A percentile compares a stretch with the other conserved stretches of the same genome.
phyloP scores from a whole-genome alignment of 2,888 invertebrate genomes.

The Aspidapion aeneum region DNA sequence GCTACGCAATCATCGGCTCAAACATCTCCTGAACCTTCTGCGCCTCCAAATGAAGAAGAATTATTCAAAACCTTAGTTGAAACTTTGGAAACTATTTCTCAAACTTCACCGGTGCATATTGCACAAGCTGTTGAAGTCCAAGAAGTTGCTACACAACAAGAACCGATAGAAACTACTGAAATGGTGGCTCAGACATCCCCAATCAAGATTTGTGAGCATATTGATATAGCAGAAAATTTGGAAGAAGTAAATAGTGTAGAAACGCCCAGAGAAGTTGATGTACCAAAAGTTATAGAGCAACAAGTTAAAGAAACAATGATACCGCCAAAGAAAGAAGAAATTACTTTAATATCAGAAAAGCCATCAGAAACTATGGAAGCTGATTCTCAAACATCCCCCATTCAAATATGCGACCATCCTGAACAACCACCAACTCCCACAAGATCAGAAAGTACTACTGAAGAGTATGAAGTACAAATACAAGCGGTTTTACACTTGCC shows the following conservation, averaged over 20 bases:
- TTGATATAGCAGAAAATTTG: neutral
- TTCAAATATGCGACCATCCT: conserved; percentile 45
- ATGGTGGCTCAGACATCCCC: conserved; percentile 28
- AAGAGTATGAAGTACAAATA: conserved; percentile 57
- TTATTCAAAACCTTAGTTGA: conserved; percentile 14
- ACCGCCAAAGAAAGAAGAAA: conserved; percentile 30
- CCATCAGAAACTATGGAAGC: conserved; percentile 41
- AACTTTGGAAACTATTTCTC: conserved; percentile 47
- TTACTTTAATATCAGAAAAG: neutral
- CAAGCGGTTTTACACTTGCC: conserved; percentile 58
- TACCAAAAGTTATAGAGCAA: conserved; percentile 17
- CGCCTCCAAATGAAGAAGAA: too few species aligned
- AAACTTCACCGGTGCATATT: conserved; percentile 58
- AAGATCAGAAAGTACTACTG: conserved; percentile 34
- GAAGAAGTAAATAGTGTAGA: neutral
- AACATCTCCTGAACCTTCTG: conserved; percentile 50
- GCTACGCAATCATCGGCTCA: conserved; percentile 48
- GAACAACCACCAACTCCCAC: conserved; percentile 30
- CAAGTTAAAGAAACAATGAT: conserved; percentile 8
- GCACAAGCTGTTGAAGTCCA: conserved; percentile 23
- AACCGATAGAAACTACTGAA: conserved; percentile 11
- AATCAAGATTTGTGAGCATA: conserved; percentile 7
- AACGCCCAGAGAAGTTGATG: conserved; percentile 18
- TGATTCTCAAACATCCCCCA: conserved; percentile 58
- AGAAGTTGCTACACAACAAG: neutral